Evolutionary conservation across 2,113 vertebrate species (phyloP).

Genomic region (Craseonycteris thonglongyai): DNA sequence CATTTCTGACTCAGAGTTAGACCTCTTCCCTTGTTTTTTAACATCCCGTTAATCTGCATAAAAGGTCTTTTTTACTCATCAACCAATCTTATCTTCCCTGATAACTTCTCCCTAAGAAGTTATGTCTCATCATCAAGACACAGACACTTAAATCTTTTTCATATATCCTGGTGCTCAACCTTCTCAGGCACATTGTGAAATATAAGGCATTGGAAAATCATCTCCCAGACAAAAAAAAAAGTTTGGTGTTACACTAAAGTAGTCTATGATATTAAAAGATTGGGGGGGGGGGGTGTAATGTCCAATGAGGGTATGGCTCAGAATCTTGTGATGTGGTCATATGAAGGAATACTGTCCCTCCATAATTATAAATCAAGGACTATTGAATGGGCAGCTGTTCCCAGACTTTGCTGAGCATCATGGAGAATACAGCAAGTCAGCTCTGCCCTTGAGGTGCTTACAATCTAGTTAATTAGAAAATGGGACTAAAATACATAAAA

Average conservation of each 20-base stretch:
- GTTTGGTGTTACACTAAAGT: background rate
- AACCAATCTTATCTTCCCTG: background rate
- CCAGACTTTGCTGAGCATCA: background rate
- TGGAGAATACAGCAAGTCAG: background rate
- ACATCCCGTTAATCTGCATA: constrained; percentile 52
- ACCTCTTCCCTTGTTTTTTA: constrained; percentile 26
- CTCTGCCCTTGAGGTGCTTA: background rate
- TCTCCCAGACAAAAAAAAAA: background rate
- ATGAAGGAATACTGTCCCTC: background rate
- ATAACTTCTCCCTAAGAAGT: background rate
- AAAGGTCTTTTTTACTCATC: constrained; percentile 25
- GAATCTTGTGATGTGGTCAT: background rate
- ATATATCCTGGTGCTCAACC: background rate
- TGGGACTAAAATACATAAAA: background rate
- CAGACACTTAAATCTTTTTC: background rate
- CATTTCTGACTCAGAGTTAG: constrained; percentile 45
- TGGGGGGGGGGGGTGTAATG: background rate
- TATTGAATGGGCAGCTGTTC: background rate
- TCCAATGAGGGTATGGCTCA: background rate
- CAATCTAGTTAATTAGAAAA: background rate
- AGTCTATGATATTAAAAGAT: background rate
- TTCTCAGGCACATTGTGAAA: background rate
- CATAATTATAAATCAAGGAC: background rate
- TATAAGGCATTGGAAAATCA: background rate
- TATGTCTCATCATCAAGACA: background rate